Percentiles rank a stretch among this genome's conserved stretches.
Conservation (phyloP, 2,888 invertebrate genomes). For the Sialis fuliginosa region DNA sequence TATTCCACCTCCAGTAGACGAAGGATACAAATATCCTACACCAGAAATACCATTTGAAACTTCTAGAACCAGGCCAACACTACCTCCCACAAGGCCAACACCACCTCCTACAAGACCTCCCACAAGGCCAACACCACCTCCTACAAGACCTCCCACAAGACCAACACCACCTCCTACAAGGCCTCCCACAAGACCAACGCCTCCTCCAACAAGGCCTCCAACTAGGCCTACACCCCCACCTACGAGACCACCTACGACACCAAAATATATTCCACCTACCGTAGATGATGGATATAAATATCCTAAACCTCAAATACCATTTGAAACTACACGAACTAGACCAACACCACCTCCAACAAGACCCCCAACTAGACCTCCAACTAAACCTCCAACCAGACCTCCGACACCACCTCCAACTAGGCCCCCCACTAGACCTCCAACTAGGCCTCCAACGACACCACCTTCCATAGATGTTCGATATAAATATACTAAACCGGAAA, state of each 20-base stretch:
- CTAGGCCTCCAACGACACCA: neutral
- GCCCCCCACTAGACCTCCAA: neutral
- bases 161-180: neutral
- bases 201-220: too few species aligned
- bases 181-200: neutral
- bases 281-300: conserved; percentile 1
- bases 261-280: neutral
- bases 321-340: neutral
- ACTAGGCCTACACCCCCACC: too few species aligned
- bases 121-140: neutral
- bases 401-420: neutral
- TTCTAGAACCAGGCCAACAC: neutral
- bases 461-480: neutral
- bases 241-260: conserved; percentile 1
- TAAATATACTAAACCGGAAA: neutral
- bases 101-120: neutral
- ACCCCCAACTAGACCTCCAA: neutral
- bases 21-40: conserved; percentile 4
- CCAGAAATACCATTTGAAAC: conserved; percentile 4
- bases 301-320: conserved; percentile 2
- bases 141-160: too few species aligned
- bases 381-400: neutral
- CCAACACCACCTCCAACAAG: conserved; percentile 2
- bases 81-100: neutral
- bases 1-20: neutral